Evolutionary conservation across 37 sponge, comb jelly and placozoan genomes (phyloP), one percentile per base, ranked within the genome.

Genomic region (Crambe crambe): DNA sequence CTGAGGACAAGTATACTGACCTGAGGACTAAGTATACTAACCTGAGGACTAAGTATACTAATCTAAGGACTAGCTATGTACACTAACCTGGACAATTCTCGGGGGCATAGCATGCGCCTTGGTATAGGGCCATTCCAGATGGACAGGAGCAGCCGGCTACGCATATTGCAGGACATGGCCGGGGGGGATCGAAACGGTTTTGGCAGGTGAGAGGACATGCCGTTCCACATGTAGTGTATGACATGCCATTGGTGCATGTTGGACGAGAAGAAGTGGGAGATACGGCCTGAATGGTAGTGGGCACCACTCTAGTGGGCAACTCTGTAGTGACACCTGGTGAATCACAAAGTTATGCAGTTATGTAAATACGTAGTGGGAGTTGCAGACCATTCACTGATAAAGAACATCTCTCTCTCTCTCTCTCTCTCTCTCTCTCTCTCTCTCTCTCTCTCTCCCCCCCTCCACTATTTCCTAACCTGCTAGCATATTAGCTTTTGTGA

Each of bases 131-230:
- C 42, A 59, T 63, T 1, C 77, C 77, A 17, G 39, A 35, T 23
- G 77, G 77, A 39, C 75, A 74, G 60, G 56, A 74, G 60, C 59
- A 58, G 2, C 60, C 75, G 30, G 12, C 32, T 10, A 72, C 72
- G 41, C 72, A 72, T 26, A 27, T 5, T 27, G n/a, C n/a, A 23
- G 72, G 22, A 42, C 72, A 72, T 5, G 47, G 23, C 47, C 30
- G 2, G 22, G 29, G 30, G 3, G 32, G 43, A 25, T 17, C 9
- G 2, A 26, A 12, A 27, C 37, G 37, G 51, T 40, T 72, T 2
- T 72, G 47, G 41, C 72, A 74, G 12, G 59, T 35, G 26, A n/a
- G 58, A 22, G 36, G 59, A 57, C 60, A 74, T 8, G 58, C 58
- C 3, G 60, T 32, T 8, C 75, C 58, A 57, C 75, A 72, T 25